phyloP scores from a whole-genome alignment of 2,888 invertebrate genomes.

The Apoderus coryli region DNA sequence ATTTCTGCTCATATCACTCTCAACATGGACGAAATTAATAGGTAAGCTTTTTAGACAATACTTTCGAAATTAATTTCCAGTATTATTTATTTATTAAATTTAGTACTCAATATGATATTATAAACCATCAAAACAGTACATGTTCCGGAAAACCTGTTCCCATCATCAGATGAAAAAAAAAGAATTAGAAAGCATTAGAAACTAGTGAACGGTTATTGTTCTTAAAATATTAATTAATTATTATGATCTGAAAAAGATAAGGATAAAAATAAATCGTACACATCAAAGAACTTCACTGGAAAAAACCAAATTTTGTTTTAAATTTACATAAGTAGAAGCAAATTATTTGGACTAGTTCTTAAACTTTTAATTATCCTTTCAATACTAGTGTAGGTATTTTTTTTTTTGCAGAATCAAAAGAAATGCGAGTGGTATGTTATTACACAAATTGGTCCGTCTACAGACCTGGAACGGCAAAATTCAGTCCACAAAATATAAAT shows the following conservation, averaged over 20 bases:
- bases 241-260: no score
- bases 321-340: no score
- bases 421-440: slow-evolving; percentile 75
- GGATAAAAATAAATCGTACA: no score
- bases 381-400: slow-evolving; percentile 4
- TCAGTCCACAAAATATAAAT: slow-evolving; percentile 87
- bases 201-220: no score
- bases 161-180: no score
- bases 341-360: background rate
- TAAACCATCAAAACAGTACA: no score
- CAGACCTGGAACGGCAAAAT: slow-evolving; percentile 78
- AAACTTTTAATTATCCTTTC: background rate
- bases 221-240: no score
- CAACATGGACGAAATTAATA: slow-evolving; percentile 23
- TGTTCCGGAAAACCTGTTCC: no score
- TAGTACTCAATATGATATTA: no score
- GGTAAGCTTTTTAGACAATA: slow-evolving; percentile 19
- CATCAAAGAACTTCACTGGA: no score
- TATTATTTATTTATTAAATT: background rate
- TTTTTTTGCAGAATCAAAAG: slow-evolving; percentile 33
- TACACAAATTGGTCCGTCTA: slow-evolving; percentile 92
- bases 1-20: slow-evolving; percentile 23
- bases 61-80: background rate
- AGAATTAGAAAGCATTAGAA: no score
- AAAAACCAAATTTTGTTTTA: no score